Evolutionary conservation across 2,113 vertebrate genomes (phyloP).

Genomic region (Circaetus cinerascens): DNA sequence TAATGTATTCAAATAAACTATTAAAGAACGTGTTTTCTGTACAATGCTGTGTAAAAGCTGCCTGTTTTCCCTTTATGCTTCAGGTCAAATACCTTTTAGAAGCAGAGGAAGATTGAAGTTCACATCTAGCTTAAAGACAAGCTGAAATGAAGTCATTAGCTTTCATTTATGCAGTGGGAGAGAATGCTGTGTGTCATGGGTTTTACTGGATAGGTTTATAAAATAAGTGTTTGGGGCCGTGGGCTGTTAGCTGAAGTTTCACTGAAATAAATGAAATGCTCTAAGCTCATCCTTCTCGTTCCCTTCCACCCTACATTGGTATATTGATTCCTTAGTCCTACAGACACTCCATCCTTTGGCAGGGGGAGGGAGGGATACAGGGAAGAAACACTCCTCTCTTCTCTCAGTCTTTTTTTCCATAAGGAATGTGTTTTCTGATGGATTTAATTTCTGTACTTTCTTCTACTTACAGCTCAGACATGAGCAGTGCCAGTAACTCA

Average conservation of each 20-base stretch:
- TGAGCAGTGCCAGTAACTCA: slow-evolving; percentile 95
- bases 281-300: neutral
- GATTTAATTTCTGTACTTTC: neutral
- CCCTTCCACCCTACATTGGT: neutral
- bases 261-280: neutral
- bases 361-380: no score
- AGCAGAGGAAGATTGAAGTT: neutral
- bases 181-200: neutral
- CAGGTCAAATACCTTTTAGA: neutral
- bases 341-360: neutral
- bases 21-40: neutral
- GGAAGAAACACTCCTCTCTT: neutral
- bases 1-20: neutral
- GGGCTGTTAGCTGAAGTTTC: neutral
- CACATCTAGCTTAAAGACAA: neutral
- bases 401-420: neutral
- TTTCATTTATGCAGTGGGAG: neutral
- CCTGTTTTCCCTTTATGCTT: neutral
- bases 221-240: neutral
- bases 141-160: neutral
- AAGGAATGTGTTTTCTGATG: neutral
- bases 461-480: slow-evolving; percentile 84
- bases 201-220: neutral
- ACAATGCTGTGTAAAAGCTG: neutral
- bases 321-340: neutral